Evolutionary conservation across 1,140 invertebrate species (phyloP), one percentile per base, ranked within the genome.

Genomic region (Lucilia cuprina): DNA sequence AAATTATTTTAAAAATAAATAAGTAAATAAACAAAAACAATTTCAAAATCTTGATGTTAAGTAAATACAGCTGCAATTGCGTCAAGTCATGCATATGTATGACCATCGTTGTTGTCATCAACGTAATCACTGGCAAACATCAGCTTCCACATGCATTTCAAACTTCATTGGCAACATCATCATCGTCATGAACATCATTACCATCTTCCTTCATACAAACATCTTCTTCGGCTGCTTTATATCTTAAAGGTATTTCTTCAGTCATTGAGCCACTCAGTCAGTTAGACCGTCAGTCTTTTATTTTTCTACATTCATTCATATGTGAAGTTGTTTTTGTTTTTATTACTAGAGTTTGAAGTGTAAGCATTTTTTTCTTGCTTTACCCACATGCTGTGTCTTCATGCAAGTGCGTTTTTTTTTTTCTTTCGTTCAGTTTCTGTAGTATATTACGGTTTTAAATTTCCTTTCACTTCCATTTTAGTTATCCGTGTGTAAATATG

Each of bases 51-150:
- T 21, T 70, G n/a, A 19, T 70, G n/a, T 80, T 80, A 49, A 80
- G 77, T 80, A 49, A 80, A 49, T 80, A 80, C 77, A 80, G 77
- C 77, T 80, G 77, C 77, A 80, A 80, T 80, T 80, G 77, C 77
- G 77, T 80, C 77, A 80, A 80, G 77, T 80, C 77, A 80, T 80
- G 77, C 77, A 80, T 80, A 80, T 80, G 77, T 80, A 80, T 80
- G 77, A 80, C 77, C 77, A 80, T 50, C 77, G 25, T 21, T 78
- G 34, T 41, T 21, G 19, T 80, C 77, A 35, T 77, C 74, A 80
- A 49, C 77, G n/a, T 70, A 70, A 70, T 19, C 65, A 70, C 21
- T 70, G n/a, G 65, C n/a, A 21, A 70, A 70, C 65, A 70, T 25
- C 65, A 70, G 21, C 65, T 70, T 70, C 65, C 65, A 70, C 65